These are phyloP conservation scores for Heptranchias perlo DNA, from an alignment of 2,113 vertebrate species.

Conservation along the genomic window DNA sequence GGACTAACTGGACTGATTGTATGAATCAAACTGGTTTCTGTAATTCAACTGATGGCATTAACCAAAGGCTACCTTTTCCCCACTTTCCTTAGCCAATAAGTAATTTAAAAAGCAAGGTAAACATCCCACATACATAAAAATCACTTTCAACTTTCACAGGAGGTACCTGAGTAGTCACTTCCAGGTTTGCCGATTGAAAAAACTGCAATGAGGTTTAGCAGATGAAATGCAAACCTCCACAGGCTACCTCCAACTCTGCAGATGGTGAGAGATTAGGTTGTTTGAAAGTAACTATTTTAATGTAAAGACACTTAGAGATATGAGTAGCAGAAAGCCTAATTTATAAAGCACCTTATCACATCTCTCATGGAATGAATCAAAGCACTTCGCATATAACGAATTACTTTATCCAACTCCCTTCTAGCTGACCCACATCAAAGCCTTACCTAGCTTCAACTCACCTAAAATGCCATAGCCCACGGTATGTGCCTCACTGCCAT, in stretches of 20 bases:
- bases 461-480: not conserved
- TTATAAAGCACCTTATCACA: not conserved
- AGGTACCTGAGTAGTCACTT: not conserved
- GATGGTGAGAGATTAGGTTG: not conserved
- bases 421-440: too few relatives aligned
- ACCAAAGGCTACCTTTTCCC: not conserved
- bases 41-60: not conserved
- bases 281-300: not conserved
- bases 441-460: not conserved
- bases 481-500: not conserved
- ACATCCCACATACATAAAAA: not conserved
- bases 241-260: not conserved
- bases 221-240: not conserved
- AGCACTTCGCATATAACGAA: too few relatives aligned
- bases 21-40: not conserved
- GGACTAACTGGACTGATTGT: not conserved
- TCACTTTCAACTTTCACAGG: not conserved
- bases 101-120: not conserved
- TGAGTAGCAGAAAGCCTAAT: not conserved
- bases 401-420: too few relatives aligned
- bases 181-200: not conserved
- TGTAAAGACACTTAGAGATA: not conserved
- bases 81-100: not conserved
- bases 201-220: not conserved
- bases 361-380: not conserved